Conservation (phyloP, 1,140 invertebrate genomes). For the Yoshiicerus persimilis region DNA sequence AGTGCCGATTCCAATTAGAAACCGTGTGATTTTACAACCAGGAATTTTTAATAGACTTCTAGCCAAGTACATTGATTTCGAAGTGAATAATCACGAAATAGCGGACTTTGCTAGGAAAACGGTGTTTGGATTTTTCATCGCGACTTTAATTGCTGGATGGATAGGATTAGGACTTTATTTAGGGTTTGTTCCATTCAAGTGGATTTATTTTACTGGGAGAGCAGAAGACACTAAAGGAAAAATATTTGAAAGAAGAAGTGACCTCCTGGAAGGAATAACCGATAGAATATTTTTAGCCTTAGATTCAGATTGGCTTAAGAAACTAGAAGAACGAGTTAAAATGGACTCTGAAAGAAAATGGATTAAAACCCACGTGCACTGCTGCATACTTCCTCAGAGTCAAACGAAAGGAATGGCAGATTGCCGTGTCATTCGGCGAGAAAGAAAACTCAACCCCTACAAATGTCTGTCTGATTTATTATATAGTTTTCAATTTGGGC, state of each 20-base stretch:
- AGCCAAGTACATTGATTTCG: constrained; percentile 37
- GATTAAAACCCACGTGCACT: constrained; percentile 38
- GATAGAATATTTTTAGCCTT: constrained; percentile 38
- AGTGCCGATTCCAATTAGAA: not conserved
- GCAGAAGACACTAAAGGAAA: not conserved
- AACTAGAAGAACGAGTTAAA: constrained; percentile 39
- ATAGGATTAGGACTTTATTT: constrained; percentile 31
- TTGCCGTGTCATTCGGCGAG: constrained; percentile 31
- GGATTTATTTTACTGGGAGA: not conserved
- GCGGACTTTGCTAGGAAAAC: constrained; percentile 32
- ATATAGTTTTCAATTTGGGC: constrained; percentile 47
- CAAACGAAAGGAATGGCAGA: constrained; percentile 39
- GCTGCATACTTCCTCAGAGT: constrained; percentile 41
- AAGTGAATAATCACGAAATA: constrained; percentile 46
- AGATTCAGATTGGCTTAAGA: constrained; percentile 41
- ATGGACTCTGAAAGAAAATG: not conserved
- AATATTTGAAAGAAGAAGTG: not conserved
- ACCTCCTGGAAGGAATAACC: constrained; percentile 14
- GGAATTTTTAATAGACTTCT: constrained; percentile 33
- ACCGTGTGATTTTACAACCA: constrained; percentile 15
- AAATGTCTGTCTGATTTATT: constrained; percentile 43
- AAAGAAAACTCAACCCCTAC: constrained; percentile 7
- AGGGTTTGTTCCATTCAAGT: constrained; percentile 32
- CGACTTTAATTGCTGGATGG: constrained; percentile 36
- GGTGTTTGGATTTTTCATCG: constrained; percentile 28